Conservation (phyloP, 1,140 invertebrate species). For the Pollicipes pollicipes region DNA sequence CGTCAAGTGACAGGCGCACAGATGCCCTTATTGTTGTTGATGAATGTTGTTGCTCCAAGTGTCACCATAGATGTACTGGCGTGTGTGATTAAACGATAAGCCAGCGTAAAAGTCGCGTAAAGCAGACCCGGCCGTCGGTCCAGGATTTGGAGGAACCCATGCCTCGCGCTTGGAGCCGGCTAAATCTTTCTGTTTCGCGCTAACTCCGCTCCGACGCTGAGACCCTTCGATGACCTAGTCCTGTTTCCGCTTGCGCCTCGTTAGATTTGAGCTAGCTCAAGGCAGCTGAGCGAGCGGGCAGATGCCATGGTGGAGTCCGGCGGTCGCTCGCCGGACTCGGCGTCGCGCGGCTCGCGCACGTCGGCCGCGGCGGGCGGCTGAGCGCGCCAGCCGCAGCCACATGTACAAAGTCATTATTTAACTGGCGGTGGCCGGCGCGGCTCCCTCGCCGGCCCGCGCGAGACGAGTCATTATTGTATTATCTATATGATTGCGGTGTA, state of each 20-base stretch:
- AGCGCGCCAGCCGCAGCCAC: background rate
- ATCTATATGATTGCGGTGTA: background rate
- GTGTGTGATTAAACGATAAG: too few species aligned
- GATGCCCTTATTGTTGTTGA: background rate
- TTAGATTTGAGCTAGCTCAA: background rate
- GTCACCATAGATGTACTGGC: background rate
- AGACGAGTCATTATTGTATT: background rate
- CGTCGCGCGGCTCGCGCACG: too few species aligned
- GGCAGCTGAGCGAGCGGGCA: too few species aligned
- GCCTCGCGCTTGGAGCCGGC: background rate
- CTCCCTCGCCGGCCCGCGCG: too few species aligned
- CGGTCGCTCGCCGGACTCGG: too few species aligned
- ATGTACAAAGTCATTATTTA: constrained; percentile 2
- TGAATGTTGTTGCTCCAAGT: background rate
- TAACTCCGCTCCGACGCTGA: background rate
- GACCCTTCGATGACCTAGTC: background rate
- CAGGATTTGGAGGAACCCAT: background rate
- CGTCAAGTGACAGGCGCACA: background rate
- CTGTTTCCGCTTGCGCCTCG: background rate
- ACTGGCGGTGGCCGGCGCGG: background rate
- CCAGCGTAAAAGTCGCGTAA: too few species aligned
- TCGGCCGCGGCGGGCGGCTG: too few species aligned
- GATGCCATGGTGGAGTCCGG: too few species aligned
- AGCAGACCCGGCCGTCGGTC: too few species aligned
- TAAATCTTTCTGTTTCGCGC: too few species aligned